Evolutionary conservation across 2,797 vertebrate genomes (phyloP), one percentile per base, ranked within the genome.

Genomic region (Dipus sagitta): DNA sequence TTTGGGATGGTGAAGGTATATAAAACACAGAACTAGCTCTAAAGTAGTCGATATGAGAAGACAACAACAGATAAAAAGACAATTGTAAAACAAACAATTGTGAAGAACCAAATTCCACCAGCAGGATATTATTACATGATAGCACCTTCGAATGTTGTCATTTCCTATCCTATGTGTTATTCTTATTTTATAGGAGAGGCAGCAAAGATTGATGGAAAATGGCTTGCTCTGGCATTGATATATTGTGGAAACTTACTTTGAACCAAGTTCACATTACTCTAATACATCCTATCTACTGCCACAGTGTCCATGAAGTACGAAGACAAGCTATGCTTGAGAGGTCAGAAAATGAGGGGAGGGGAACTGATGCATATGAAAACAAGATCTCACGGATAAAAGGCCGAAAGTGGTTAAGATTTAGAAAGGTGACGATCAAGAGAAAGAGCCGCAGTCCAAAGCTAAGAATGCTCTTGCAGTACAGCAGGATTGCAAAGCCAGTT

Each of bases 1-100:
- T 90, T 82, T 92, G 10, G 13, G 3, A 13, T 2, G 1, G 7
- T n/a, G 6, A 86, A 58, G 30, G 11, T 34, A 58, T 38, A 0
- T 32, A 90, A 82, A 94, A 47, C 34, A 42, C n/a, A 94, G 23
- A 12, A n/a, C n/a, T 93, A 82, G 32, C 12, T 84, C 68, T 93
- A 47, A 34, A 86, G 28, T 76, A 87, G 30, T 26, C 62, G 85
- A 88, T 75, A 62, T 84, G 72, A 88, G 67, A 79, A 76, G 67
- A 77, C 17, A 89, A 62, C 74, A 34, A 71, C 13, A 84, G 54
- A 91, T 2, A 64, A 15, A 62, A 74, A 85, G n/a, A 74, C 54
- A 13, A 65, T 89, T 32, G 76, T 58, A 58, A 58, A 58, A 58
- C 54, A 83, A 77, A 84, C 18, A 79, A 83, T 32, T 93, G 70